Percentiles rank a stretch among this genome's conserved stretches.
Conservation (phyloP, 2,797 vertebrate species). For the Podarcis siculus region DNA sequence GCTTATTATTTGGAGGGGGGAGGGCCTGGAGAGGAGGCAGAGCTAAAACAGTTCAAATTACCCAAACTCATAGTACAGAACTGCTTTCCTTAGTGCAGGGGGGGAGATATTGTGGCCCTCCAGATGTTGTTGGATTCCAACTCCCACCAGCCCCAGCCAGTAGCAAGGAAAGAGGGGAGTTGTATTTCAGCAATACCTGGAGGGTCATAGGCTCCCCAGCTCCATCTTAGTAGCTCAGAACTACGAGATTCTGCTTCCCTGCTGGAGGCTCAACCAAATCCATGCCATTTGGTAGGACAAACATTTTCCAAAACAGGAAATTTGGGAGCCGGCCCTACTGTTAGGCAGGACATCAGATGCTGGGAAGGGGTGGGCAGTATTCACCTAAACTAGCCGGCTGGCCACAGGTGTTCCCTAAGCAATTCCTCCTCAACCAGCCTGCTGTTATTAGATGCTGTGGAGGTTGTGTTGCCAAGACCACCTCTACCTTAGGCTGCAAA, state of each 20-base stretch:
- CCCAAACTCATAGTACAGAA: not conserved
- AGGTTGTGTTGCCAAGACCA: too few species aligned
- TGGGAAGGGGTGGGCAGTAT: too few species aligned
- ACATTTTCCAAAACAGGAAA: not conserved
- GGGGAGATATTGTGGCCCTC: not conserved
- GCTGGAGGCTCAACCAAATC: not conserved
- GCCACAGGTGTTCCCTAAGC: too few species aligned
- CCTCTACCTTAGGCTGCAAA: too few species aligned
- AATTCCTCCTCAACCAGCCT: too few species aligned
- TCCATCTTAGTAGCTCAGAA: not conserved
- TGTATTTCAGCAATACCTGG: not conserved
- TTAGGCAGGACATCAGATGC: too few species aligned
- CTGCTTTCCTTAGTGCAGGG: too few species aligned
- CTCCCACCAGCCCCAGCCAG: not conserved
- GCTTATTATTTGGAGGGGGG: too few species aligned
- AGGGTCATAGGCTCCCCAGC: not conserved
- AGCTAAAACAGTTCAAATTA: not conserved
- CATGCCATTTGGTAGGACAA: not conserved
- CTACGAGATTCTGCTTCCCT: not conserved
- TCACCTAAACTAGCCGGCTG: too few species aligned
- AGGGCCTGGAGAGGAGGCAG: too few species aligned
- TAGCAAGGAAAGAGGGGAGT: not conserved
- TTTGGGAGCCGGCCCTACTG: not conserved
- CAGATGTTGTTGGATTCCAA: not conserved
- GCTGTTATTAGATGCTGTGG: too few species aligned